These are phyloP conservation scores for Chelon labrosus DNA, from an alignment of 2,797 vertebrate species.

Conservation along the genomic window DNA sequence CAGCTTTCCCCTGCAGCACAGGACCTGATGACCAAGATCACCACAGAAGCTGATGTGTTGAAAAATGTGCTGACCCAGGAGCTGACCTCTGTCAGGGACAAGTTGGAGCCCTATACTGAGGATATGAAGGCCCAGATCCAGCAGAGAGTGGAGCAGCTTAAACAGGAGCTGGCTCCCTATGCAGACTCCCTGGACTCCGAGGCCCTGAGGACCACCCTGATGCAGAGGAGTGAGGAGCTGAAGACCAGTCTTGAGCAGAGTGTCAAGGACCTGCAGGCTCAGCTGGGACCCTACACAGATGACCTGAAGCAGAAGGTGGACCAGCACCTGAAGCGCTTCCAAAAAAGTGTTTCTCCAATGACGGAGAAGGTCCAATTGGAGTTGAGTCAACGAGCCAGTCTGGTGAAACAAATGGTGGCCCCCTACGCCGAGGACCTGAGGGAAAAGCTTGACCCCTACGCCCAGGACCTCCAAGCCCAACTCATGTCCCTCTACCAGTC, in stretches of 20 bases:
- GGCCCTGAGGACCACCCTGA: constrained; percentile 73
- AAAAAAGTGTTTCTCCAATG: constrained; percentile 77
- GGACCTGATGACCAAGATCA: constrained; percentile 79
- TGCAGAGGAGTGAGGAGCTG: constrained; percentile 84
- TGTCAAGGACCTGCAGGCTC: constrained; percentile 81
- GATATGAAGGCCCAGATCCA: constrained; percentile 80
- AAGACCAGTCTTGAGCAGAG: constrained; percentile 78
- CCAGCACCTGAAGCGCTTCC: constrained; percentile 80
- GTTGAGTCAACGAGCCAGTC: constrained; percentile 73
- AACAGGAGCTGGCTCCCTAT: constrained; percentile 77
- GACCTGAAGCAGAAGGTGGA: constrained; percentile 83
- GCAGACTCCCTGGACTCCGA: constrained; percentile 81
- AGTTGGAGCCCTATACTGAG: constrained; percentile 80
- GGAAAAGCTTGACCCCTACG: constrained; percentile 80
- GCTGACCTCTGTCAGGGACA: constrained; percentile 64
- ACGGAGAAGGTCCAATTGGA: constrained; percentile 76
- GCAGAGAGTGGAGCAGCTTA: constrained; percentile 81
- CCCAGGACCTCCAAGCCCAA: constrained; percentile 80
- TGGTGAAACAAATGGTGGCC: constrained; percentile 81
- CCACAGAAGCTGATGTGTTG: constrained; percentile 76
- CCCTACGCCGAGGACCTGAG: constrained; percentile 86
- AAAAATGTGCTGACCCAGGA: constrained; percentile 75
- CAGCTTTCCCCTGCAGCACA: constrained; percentile 76
- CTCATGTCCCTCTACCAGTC: constrained; percentile 79
- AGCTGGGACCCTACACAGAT: constrained; percentile 82